These are phyloP conservation scores for Tetragonisca angustula DNA, from an alignment of 2,888 invertebrate species.

Conservation along the genomic window DNA sequence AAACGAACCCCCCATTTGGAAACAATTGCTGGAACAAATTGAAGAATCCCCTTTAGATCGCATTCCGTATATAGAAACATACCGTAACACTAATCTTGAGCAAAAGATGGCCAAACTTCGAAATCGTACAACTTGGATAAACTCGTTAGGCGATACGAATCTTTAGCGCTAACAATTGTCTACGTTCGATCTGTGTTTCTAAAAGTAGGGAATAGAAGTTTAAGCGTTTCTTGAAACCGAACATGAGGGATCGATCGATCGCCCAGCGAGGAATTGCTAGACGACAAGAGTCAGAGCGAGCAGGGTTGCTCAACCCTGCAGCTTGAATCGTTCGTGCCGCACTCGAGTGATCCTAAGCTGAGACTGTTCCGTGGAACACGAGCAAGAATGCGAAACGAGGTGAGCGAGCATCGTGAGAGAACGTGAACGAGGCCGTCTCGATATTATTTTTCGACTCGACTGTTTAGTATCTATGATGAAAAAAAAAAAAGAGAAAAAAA, in stretches of 20 bases:
- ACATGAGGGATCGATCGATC: constrained; percentile 16
- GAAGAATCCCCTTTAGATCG: not conserved
- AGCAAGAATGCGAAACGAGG: constrained; percentile 40
- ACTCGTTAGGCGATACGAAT: constrained; percentile 3
- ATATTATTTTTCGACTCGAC: constrained; percentile 80
- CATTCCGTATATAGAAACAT: not conserved
- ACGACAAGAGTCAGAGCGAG: not conserved
- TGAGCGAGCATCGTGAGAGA: constrained; percentile 44
- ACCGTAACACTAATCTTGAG: not conserved
- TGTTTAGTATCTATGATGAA: constrained; percentile 75
- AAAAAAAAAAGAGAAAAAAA: constrained; percentile 25
- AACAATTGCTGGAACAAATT: not conserved
- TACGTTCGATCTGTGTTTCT: not conserved
- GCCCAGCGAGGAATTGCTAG: constrained; percentile 10
- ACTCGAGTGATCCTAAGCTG: constrained; percentile 60
- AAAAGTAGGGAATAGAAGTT: constrained; percentile 4
- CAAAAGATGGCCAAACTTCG: not conserved
- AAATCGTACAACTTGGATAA: not conserved
- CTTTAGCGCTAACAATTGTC: not conserved
- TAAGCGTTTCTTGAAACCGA: not conserved
- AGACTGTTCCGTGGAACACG: constrained; percentile 57
- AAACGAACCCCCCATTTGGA: constrained; percentile 10
- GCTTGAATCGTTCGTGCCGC: constrained; percentile 27
- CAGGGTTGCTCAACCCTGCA: not conserved
- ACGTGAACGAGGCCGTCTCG: constrained; percentile 69